Base-by-base conservation (phyloP, 2,797 vertebrate genomes). In the Paedocypris micromegethes region DNA sequence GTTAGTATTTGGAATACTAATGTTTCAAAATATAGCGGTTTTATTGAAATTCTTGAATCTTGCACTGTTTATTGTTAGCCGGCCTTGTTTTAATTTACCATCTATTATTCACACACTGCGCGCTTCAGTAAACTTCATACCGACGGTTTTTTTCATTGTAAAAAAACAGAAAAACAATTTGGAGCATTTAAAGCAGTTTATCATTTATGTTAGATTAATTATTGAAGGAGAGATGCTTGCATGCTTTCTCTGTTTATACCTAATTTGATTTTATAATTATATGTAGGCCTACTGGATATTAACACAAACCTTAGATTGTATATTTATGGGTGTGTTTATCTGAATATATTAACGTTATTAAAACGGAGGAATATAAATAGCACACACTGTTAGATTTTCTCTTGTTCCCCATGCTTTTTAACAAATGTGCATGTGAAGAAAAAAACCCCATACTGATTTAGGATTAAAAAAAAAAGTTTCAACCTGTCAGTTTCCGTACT, bases 401-500 rank as follows among this genome's bases (percentile, higher is more conserved):
- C 23, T 23, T 23, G 23, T 38, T 3, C 40, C 3, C 5, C 4
- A 23, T n/a, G 23, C 9, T 47, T 4, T 52, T 5, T 40, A 47
- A 68, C 66, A 59, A 42, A 53, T 46, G 49, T 43, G 47, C 56
- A 46, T 45, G 49, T 23, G 66, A 46, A 50, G 47, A 68, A 66
- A 66, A 44, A 53, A 44, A 47, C 1, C 46, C 5, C 3, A 8
- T 50, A 23, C 37, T 6, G 38, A 60, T 37, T 53, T 68, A 46
- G 57, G 49, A 47, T 68, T 49, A 49, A 60, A 68, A 68, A 40
- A 46, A 37, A 41, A 45, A 58, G 58, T 38, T 44, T 60, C 49
- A 68, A 60, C 57, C 57, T 68, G 66, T 68, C 66, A 68, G 50
- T 52, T 60, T 54, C 7, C 50, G 37, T 52, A 51, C 56, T 44